Percentiles rank a stretch among this genome's conserved stretches.
Conservation (phyloP, 2,113 vertebrate species). For the Lethenteron reissneri region DNA sequence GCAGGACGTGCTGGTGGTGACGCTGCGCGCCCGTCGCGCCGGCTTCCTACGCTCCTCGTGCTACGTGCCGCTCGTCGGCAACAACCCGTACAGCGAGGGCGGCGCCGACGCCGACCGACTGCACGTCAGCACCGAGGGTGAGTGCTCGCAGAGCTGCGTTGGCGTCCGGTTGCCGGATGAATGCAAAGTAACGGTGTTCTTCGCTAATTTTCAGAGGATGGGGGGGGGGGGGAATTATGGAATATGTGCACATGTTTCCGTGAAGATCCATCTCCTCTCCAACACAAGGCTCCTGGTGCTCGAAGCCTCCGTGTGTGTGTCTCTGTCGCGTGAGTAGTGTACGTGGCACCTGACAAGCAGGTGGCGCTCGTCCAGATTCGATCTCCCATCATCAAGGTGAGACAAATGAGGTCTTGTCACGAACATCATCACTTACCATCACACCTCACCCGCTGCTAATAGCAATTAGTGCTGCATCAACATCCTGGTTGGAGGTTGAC, state of each 20-base stretch:
- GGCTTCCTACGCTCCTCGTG: slow-evolving; percentile 74
- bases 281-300: no score
- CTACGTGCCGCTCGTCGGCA: slow-evolving; percentile 72
- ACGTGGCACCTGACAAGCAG: slow-evolving; percentile 36
- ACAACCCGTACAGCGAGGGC: slow-evolving; percentile 51
- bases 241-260: no score
- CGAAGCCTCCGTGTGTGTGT: no score
- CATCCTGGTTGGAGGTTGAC: not conserved
- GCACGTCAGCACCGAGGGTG: slow-evolving; percentile 68
- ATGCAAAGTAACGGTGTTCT: no score
- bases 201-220: no score
- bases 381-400: slow-evolving; percentile 65
- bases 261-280: no score
- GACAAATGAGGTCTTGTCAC: slow-evolving; percentile 9
- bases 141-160: slow-evolving; percentile 8
- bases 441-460: not conserved
- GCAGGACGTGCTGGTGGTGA: slow-evolving; percentile 64
- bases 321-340: slow-evolving; percentile 30
- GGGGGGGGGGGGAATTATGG: no score
- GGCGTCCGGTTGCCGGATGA: no score
- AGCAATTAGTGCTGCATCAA: not conserved
- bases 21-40: slow-evolving; percentile 41
- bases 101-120: slow-evolving; percentile 31
- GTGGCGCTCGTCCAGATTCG: slow-evolving; percentile 68
- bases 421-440: not conserved